Evolutionary conservation across 2,888 invertebrate species (phyloP), one percentile per base, ranked within the genome.

Genomic region (Tubulanus polymorphus): DNA sequence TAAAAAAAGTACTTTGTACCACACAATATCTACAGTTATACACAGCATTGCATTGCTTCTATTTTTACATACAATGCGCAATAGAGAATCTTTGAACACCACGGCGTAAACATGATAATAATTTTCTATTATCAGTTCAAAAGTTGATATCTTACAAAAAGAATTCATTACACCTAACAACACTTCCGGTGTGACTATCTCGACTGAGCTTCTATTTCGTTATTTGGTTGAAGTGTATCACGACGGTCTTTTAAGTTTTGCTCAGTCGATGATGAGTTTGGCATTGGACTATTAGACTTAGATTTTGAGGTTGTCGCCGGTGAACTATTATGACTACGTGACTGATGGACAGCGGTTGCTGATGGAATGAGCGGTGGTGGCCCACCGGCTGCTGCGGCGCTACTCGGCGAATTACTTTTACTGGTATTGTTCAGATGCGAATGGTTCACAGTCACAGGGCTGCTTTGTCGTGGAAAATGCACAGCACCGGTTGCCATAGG

Each of bases 81-180:
- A n/a, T n/a, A n/a, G n/a, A n/a, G n/a, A n/a, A n/a, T n/a, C n/a
- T 41, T 41, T 41, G 41, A 41, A 41, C 41, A 41, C 41, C 41
- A 41, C 23, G 41, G 41, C 41, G 23, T 41, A 8, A 20, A 23
- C 10, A n/a, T 10, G 23, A 20, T 20, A 41, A 20, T 41, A 41
- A 20, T 41, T 41, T 18, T 41, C 18, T 41, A 41, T 41, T 8
- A 41, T 23, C 18, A 41, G 23, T 41, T n/a, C n/a, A 41, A 41
- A 41, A 15, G 18, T 15, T 41, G 23, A 41, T 15, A 5, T 8
- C 41, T 41, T 41, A 15, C 23, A 23, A 23, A 41, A 15, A 8
- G n/a, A 32, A 10, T n/a, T 12, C n/a, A 8, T 41, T 41, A 41
- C n/a, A n/a, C n/a, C n/a, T n/a, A n/a, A n/a, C n/a, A n/a, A n/a